Percentiles rank a stretch among this genome's conserved stretches.
Evolutionary conservation across 2,888 invertebrate species (phyloP).

Genomic region (Xestia rhomboidea): DNA sequence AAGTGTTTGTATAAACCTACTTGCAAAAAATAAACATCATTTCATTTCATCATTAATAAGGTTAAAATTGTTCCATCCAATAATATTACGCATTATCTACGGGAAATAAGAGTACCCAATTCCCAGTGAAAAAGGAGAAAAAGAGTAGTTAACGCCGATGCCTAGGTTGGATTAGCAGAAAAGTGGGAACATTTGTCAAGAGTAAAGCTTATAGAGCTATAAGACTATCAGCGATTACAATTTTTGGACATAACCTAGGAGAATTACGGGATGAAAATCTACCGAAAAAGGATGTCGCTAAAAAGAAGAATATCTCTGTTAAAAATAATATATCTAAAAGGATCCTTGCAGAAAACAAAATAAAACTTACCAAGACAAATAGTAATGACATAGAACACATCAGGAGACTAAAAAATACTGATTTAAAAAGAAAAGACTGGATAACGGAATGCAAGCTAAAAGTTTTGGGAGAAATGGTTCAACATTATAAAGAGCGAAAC

Average conservation of each 20-base stretch:
- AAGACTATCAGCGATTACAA: neutral
- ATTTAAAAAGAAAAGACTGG: neutral
- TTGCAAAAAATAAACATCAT: too few species aligned
- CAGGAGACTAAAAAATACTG: neutral
- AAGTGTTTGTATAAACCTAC: too few species aligned
- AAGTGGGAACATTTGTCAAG: neutral
- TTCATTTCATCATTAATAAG: too few species aligned
- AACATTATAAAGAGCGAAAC: slow-evolving; percentile 1
- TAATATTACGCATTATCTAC: neutral
- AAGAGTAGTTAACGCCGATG: slow-evolving; percentile 7
- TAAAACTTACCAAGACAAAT: slow-evolving; percentile 8
- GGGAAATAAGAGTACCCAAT: slow-evolving; percentile 1
- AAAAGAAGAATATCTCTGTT: neutral
- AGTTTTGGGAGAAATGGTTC: slow-evolving; percentile 16
- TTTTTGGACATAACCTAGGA: slow-evolving; percentile 1
- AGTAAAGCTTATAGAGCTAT: neutral
- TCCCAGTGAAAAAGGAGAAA: slow-evolving; percentile 12
- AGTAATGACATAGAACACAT: slow-evolving; percentile 7
- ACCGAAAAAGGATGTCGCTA: neutral
- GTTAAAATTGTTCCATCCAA: neutral
- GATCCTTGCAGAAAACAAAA: neutral
- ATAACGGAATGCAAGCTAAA: slow-evolving; percentile 14
- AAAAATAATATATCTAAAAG: neutral
- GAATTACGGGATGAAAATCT: neutral
- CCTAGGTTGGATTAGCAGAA: neutral